Conservation (phyloP, 1,140 invertebrate genomes). For the Drosophila novamexicana region DNA sequence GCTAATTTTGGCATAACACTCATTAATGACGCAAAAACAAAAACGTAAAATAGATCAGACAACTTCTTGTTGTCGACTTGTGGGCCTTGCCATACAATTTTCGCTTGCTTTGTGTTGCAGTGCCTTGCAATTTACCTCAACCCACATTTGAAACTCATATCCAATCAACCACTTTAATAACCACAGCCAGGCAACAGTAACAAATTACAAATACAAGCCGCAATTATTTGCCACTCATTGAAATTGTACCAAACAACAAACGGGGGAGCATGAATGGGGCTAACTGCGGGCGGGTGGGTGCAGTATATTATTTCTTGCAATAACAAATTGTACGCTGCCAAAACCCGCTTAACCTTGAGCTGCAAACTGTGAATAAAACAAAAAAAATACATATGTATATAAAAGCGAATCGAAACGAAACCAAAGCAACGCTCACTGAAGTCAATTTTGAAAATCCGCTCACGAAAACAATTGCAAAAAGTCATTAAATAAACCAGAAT, state of each 20-base stretch:
- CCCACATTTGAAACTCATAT: slow-evolving; percentile 73
- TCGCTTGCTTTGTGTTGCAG: slow-evolving; percentile 18
- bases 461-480: slow-evolving; percentile 81
- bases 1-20: background rate
- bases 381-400: slow-evolving; percentile 5
- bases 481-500: slow-evolving; percentile 82
- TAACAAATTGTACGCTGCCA: slow-evolving; percentile 63
- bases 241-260: slow-evolving; percentile 65
- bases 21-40: background rate
- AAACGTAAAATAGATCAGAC: slow-evolving; percentile 27
- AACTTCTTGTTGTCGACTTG: slow-evolving; percentile 43
- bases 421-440: slow-evolving; percentile 60
- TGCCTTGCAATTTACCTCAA: slow-evolving; percentile 60
- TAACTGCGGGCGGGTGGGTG: slow-evolving; percentile 24
- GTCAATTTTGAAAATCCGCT: slow-evolving; percentile 81
- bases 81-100: slow-evolving; percentile 47
- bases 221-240: slow-evolving; percentile 74
- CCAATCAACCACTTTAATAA: slow-evolving; percentile 61
- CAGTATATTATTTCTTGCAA: slow-evolving; percentile 74
- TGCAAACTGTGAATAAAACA: slow-evolving; percentile 51
- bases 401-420: slow-evolving; percentile 34
- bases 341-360: slow-evolving; percentile 74
- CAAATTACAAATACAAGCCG: slow-evolving; percentile 56
- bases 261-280: background rate
- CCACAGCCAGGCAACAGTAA: slow-evolving; percentile 42